Base-by-base conservation (phyloP, 2,888 invertebrate species). In the Ashinkailepas kermadecensis region DNA sequence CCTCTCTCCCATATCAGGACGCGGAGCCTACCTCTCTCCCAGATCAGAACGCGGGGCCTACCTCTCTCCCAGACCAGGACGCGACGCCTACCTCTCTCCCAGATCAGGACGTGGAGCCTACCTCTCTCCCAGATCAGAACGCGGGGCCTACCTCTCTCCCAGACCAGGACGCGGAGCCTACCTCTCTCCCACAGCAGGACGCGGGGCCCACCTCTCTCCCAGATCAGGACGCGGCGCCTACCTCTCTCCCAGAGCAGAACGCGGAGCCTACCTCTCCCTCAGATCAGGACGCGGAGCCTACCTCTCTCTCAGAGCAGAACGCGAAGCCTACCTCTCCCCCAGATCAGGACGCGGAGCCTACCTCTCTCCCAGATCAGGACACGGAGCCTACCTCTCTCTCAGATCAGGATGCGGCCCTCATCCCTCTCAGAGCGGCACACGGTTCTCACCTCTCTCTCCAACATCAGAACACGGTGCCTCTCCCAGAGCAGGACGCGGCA, bases 1-100 rank as follows among this genome's bases (percentile, higher is more conserved):
- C 90, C 90, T 88, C 94, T 91, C 0, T 92, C 92, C 96, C 97
- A 97, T 81, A 96, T 91, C 74, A 93, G 92, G 81, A 97, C 91
- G 39, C 9, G 0, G 18, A 13, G 11, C 70, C 15, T 54, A 89
- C 90, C 90, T 88, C 94, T 91, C 0, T 92, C 92, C 96, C 97
- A 88, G 93, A 95, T 83, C 97, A 97, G 89, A 92, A 95, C 0
- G 95, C 95, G 88, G 97, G 97, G 0, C 97, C 96, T 23, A 89
- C 90, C 90, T 88, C 94, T 91, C 0, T 92, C 92, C 96, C 97
- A 97, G 81, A 96, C 91, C 74, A 93, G 92, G 81, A 97, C 91
- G 88, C 93, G 95, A 83, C 97, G 97, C 59, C 59, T 59, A 59
- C 59, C 59, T 59, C 59, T 11, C 59, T 59, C 15, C 59, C 15